A percentile compares a stretch with the other conserved stretches of the same genome.
Evolutionary conservation across 2,113 vertebrate species (phyloP).

Genomic region (Fregetta grallaria): DNA sequence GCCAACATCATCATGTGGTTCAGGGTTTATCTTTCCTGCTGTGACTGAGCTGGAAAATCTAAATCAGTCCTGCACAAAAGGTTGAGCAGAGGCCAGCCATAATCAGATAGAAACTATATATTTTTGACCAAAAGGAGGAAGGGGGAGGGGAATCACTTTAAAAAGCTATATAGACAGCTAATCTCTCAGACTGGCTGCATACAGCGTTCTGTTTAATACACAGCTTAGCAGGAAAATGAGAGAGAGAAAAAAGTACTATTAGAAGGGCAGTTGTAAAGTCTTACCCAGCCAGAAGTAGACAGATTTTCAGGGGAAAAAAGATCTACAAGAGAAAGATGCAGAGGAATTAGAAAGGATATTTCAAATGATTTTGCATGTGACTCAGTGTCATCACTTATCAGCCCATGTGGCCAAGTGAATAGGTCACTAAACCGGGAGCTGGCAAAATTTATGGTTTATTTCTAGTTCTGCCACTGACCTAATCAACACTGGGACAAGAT

Average conservation of each 20-base stretch:
- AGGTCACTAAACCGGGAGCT: neutral
- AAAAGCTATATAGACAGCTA: neutral
- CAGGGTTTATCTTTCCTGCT: conserved; percentile 39
- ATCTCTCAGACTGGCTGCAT: neutral
- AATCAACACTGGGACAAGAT: neutral
- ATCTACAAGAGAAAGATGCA: neutral
- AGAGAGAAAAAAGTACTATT: neutral
- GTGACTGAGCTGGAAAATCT: conserved; percentile 33
- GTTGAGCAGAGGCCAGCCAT: conserved; percentile 9
- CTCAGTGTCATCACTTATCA: neutral
- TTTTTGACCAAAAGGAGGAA: conserved; percentile 6
- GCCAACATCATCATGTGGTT: conserved; percentile 19
- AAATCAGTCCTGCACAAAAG: conserved; percentile 19
- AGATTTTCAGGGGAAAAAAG: neutral
- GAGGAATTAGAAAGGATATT: neutral
- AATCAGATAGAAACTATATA: conserved; percentile 26
- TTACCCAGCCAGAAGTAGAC: neutral
- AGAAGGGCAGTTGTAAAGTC: neutral
- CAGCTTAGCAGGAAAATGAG: neutral
- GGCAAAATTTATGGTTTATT: neutral
- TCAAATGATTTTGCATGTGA: neutral
- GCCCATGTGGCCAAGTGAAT: neutral
- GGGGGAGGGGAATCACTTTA: neutral
- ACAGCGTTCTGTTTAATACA: neutral
- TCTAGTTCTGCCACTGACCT: neutral